Evolutionary conservation across 2,888 invertebrate species (phyloP), one percentile per base, ranked within the genome.

Genomic region (Oligia fasciuncula): DNA sequence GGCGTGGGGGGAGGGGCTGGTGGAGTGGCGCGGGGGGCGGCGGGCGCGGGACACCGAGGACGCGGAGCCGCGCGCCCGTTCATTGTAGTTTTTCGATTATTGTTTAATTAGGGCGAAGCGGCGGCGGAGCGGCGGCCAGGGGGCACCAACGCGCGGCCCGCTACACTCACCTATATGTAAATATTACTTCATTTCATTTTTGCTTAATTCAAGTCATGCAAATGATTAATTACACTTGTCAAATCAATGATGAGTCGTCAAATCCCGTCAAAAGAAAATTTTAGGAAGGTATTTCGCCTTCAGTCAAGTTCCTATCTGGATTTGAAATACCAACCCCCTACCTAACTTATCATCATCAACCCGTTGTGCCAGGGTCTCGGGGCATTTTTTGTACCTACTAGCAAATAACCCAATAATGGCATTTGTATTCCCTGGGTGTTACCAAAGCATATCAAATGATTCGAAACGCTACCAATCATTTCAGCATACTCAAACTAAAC

Each of bases 31-130:
- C 76, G 86, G 89, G 78, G 88, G 72, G 89, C 88, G 89, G 91
- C 86, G 94, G 89, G 91, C 87, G 94, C 89, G 94, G 94, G 93
- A 91, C 92, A 92, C 92, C 93, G 94, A 94, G 94, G 95, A 94
- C 95, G 95, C 90, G 88, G 94, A 95, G 95, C 95, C 94, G 95
- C 94, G 96, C 96, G 96, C 96, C 95, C 96, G 96, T 95, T 96
- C 96, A 96, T 96, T 96, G 96, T 96, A 96, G 96, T 96, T 96
- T 96, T 96, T 96, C 96, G 96, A 97, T 97, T 97, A 96, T 96
- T 97, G 96, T 97, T 96, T 97, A 96, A 97, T 96, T 97, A 97
- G 96, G 96, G 96, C 96, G 96, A 96, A 96, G 96, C 96, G 96
- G 96, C 96, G 96, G 96, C 96, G 96, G 94, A 95, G 95, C 96